A percentile compares a stretch with the other conserved stretches of the same genome.
Evolutionary conservation across 1,140 invertebrate genomes (phyloP).

Genomic region (Drosophila orena): DNA sequence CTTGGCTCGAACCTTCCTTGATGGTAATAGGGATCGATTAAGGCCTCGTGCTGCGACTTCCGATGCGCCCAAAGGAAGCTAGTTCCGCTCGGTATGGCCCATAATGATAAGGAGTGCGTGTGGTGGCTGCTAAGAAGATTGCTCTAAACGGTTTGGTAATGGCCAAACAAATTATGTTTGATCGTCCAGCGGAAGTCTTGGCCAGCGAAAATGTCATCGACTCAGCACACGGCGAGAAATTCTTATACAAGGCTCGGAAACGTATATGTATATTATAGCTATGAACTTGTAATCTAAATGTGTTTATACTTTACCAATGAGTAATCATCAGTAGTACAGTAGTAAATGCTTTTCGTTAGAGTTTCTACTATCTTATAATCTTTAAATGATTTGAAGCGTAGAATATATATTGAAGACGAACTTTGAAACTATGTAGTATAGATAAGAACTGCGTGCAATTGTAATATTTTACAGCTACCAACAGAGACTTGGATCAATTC

Average conservation of each 20-base stretch:
- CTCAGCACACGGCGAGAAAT: not conserved
- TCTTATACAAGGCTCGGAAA: no score
- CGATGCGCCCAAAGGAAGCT: conserved; percentile 52
- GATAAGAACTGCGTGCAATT: not conserved
- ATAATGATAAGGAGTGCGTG: conserved; percentile 43
- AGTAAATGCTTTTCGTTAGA: no score
- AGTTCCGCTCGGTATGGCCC: conserved; percentile 52
- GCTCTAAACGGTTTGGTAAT: conserved; percentile 54
- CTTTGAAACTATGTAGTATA: no score
- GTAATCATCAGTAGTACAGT: no score
- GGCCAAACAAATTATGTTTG: conserved; percentile 56
- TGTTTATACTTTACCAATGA: no score
- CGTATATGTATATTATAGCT: no score
- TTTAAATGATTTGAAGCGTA: no score
- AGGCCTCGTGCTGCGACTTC: conserved; percentile 50
- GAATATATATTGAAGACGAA: no score
- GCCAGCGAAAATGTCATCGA: conserved; percentile 38
- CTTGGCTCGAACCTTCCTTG: conserved; percentile 21
- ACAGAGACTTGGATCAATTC: not conserved
- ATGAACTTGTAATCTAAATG: no score
- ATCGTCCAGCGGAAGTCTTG: conserved; percentile 51
- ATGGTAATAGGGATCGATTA: conserved; percentile 47
- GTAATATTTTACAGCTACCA: not conserved
- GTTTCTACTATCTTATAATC: no score
- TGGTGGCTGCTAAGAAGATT: conserved; percentile 60